phyloP scores from a whole-genome alignment of 1,140 invertebrate genomes.

The Drosophila insularis region DNA sequence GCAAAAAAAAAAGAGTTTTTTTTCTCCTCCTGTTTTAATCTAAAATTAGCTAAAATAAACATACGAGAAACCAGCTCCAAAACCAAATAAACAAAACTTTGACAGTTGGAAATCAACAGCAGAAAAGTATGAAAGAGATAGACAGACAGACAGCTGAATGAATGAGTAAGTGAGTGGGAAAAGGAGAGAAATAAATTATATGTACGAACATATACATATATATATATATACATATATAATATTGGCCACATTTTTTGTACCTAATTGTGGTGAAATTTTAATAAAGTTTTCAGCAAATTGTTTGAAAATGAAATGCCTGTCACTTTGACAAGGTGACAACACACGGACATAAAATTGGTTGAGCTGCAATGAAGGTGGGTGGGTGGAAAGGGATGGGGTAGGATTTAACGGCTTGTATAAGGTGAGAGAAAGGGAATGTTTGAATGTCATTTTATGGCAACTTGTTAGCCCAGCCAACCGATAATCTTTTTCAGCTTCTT shows the following conservation, averaged over 20 bases:
- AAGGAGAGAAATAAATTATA: not conserved
- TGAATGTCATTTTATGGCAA: not conserved
- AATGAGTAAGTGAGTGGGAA: not conserved
- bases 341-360: conserved; percentile 4
- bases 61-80: conserved; percentile 12
- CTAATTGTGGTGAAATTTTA: conserved; percentile 69
- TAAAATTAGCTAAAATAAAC: conserved; percentile 73
- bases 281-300: conserved; percentile 65
- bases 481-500: not conserved
- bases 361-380: not conserved
- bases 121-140: not conserved
- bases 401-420: not conserved
- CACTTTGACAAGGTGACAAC: conserved; percentile 43
- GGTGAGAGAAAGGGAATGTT: not conserved
- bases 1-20: not conserved
- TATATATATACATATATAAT: conserved; percentile 26
- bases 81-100: conserved; percentile 61
- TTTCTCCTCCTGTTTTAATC: conserved; percentile 2
- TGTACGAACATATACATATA: too few species aligned
- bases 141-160: not conserved
- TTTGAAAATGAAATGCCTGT: conserved; percentile 57
- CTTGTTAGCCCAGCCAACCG: not conserved
- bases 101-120: conserved; percentile 66
- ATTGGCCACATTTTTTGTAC: conserved; percentile 43
- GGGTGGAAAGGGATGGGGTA: conserved; percentile 13